Evolutionary conservation across 2,797 vertebrate genomes (phyloP).

Genomic region (Tamandua tetradactyla): DNA sequence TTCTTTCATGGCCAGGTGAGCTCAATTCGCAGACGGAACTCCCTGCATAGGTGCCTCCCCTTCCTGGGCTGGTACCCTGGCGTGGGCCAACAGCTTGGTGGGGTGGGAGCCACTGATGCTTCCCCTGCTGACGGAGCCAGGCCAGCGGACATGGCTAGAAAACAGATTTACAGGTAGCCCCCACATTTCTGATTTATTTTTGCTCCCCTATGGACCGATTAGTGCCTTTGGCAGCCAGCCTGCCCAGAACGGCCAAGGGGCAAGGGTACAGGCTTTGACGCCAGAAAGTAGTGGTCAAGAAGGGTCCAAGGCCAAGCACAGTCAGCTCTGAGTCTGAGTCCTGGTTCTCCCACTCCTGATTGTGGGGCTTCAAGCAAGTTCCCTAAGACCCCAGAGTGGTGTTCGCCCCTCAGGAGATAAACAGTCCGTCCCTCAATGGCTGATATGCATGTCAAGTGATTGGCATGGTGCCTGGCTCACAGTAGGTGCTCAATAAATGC

Average conservation of each 20-base stretch:
- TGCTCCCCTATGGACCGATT: background rate
- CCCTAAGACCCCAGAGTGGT: background rate
- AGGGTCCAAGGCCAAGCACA: background rate
- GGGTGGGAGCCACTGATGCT: background rate
- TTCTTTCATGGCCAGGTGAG: background rate
- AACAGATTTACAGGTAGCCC: no score
- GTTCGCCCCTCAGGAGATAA: background rate
- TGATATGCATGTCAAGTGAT: background rate
- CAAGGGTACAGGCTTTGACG: background rate
- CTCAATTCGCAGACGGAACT: background rate
- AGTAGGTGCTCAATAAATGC: no score
- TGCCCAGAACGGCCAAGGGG: no score
- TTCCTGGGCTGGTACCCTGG: background rate
- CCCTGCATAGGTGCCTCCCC: background rate
- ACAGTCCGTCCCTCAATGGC: background rate
- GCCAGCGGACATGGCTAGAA: background rate
- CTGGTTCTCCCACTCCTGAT: background rate
- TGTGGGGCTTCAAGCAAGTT: background rate
- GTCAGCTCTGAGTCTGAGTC: background rate
- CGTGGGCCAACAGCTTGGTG: background rate
- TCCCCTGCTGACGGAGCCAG: background rate
- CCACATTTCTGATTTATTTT: background rate
- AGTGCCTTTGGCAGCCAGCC: no score
- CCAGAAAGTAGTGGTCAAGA: background rate
- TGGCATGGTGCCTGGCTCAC: background rate